Conservation (phyloP, 2,797 vertebrate species). For the Cottoperca gobio region DNA sequence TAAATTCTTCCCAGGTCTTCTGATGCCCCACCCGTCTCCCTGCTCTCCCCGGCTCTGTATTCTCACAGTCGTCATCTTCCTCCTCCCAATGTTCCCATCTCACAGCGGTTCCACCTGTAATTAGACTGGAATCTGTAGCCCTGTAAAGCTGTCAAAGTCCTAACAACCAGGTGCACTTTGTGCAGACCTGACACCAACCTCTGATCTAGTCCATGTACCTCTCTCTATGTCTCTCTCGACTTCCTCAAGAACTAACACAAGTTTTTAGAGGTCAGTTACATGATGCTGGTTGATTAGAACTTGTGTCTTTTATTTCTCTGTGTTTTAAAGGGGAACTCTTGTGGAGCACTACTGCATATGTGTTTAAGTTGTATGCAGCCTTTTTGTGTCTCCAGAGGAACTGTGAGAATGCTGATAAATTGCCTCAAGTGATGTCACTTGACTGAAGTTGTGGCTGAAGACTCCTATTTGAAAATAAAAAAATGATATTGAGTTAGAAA, state of each 20-base stretch:
- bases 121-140: slow-evolving; percentile 80
- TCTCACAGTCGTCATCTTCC: slow-evolving; percentile 56
- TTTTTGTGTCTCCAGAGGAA: neutral
- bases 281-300: neutral
- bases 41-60: slow-evolving; percentile 10
- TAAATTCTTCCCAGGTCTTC: neutral
- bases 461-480: neutral
- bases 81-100: slow-evolving; percentile 55
- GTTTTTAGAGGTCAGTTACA: neutral
- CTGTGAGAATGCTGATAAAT: slow-evolving; percentile 1
- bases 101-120: slow-evolving; percentile 77
- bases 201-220: slow-evolving; percentile 61
- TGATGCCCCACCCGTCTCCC: slow-evolving; percentile 1
- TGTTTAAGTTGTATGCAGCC: neutral
- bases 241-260: slow-evolving; percentile 6
- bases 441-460: neutral
- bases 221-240: slow-evolving; percentile 11
- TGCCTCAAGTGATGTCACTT: neutral
- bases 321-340: neutral
- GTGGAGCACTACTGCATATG: neutral
- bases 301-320: neutral
- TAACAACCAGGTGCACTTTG: slow-evolving; percentile 79
- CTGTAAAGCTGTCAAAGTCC: slow-evolving; percentile 79
- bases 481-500: neutral
- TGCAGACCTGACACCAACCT: slow-evolving; percentile 53